These are phyloP conservation scores for Leptinotarsa undecemlineata DNA, from an alignment of 1,140 invertebrate species.

Conservation along the genomic window DNA sequence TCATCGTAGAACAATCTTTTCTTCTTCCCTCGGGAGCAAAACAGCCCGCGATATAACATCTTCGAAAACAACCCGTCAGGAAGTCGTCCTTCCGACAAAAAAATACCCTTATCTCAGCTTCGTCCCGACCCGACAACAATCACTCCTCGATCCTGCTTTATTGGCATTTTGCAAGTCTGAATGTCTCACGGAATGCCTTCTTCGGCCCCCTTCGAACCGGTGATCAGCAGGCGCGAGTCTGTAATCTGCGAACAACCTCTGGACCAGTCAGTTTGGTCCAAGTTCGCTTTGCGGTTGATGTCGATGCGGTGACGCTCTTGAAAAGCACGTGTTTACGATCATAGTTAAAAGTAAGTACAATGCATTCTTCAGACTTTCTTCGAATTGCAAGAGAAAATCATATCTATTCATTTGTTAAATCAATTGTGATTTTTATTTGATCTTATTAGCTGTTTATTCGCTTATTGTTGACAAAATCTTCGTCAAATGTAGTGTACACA, in stretches of 20 bases:
- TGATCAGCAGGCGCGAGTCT: conserved; percentile 7
- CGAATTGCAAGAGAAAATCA: too few species aligned
- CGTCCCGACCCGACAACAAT: not conserved
- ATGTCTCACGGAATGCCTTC: not conserved
- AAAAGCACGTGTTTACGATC: not conserved
- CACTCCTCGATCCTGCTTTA: conserved; percentile 4
- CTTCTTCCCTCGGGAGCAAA: too few species aligned
- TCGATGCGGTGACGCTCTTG: not conserved
- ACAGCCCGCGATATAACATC: not conserved
- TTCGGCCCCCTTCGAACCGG: conserved; percentile 6
- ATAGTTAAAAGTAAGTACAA: too few species aligned
- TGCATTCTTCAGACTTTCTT: too few species aligned
- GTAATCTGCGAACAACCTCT: not conserved
- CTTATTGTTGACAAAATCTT: too few species aligned
- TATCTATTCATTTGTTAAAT: too few species aligned
- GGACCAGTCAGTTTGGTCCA: conserved; percentile 7
- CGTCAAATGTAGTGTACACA: too few species aligned
- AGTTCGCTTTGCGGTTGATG: not conserved
- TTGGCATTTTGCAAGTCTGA: conserved; percentile 7
- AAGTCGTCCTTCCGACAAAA: not conserved
- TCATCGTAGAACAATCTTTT: too few species aligned
- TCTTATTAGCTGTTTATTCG: too few species aligned
- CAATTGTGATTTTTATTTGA: too few species aligned
- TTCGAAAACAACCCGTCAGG: conserved; percentile 1
- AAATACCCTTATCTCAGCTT: conserved; percentile 3